These are phyloP conservation scores for Rhynchotus rufescens DNA, from an alignment of 2,797 vertebrate genomes.

Conservation along the genomic window DNA sequence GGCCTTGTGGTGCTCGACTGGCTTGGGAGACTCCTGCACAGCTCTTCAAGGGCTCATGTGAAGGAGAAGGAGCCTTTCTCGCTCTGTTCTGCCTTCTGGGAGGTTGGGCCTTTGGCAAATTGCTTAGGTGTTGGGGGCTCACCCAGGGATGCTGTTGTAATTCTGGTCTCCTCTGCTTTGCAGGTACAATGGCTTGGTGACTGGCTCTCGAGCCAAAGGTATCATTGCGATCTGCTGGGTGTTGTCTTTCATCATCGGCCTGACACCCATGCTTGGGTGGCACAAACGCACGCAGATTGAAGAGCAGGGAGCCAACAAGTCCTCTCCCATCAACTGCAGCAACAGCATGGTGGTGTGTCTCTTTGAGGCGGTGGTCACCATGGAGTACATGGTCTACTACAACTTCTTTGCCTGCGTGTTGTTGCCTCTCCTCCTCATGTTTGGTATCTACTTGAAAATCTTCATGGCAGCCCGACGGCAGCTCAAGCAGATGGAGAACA, in stretches of 20 bases:
- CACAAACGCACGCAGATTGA: conserved; percentile 61
- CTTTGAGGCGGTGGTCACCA: conserved; percentile 91
- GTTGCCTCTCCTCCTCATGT: conserved; percentile 91
- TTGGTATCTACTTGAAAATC: conserved; percentile 93
- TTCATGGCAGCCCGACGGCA: conserved; percentile 95
- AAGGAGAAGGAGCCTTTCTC: background rate
- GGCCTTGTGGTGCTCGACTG: background rate
- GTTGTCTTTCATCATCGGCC: conserved; percentile 91
- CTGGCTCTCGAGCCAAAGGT: conserved; percentile 86
- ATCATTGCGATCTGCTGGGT: conserved; percentile 96
- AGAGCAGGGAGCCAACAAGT: background rate
- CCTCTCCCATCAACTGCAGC: conserved; percentile 71
- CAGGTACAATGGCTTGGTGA: conserved; percentile 97
- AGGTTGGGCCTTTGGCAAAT: background rate
- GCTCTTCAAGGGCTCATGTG: background rate
- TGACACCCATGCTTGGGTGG: conserved; percentile 97
- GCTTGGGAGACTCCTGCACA: background rate
- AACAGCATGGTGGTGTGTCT: conserved; percentile 85
- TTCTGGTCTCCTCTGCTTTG: conserved; percentile 27
- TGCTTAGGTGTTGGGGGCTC: background rate
- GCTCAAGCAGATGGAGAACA: conserved; percentile 91
- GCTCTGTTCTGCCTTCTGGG: background rate
- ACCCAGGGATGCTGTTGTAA: background rate
- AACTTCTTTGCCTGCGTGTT: conserved; percentile 95
- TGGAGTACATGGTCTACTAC: conserved; percentile 98